phyloP scores from a whole-genome alignment of 2,888 invertebrate species.

The Dorcus parallelipipedus region DNA sequence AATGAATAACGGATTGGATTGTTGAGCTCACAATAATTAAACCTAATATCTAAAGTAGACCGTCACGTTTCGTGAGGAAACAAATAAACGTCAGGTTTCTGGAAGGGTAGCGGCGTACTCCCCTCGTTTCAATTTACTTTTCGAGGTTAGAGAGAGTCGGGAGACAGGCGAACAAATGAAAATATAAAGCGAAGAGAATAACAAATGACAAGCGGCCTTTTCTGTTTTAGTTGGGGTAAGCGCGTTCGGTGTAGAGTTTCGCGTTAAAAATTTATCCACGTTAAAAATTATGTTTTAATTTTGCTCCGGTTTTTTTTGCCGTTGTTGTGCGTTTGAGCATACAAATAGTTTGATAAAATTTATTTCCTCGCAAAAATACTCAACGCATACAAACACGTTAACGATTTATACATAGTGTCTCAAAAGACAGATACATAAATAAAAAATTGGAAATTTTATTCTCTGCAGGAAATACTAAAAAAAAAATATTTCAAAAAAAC shows the following conservation, averaged over 20 bases:
- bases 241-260: neutral
- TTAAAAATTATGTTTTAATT: no score
- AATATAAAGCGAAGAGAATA: slow-evolving; percentile 28
- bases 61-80: slow-evolving; percentile 27
- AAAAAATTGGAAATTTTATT: no score
- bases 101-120: slow-evolving; percentile 4
- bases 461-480: no score
- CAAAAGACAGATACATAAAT: no score
- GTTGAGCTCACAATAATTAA: slow-evolving; percentile 22
- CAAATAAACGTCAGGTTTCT: slow-evolving; percentile 25
- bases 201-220: slow-evolving; percentile 26
- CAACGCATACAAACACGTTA: no score
- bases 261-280: neutral
- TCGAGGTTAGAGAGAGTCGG: neutral
- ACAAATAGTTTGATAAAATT: no score
- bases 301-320: no score
- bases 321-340: no score
- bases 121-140: slow-evolving; percentile 13
- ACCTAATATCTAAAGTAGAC: slow-evolving; percentile 28
- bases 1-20: slow-evolving; percentile 11
- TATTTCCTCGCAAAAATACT: no score
- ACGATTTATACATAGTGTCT: no score
- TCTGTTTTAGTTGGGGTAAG: slow-evolving; percentile 3
- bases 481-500: no score
- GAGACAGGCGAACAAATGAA: slow-evolving; percentile 19